Conservation (phyloP, 2,797 vertebrate species). For the Leptatherina wallacei region DNA sequence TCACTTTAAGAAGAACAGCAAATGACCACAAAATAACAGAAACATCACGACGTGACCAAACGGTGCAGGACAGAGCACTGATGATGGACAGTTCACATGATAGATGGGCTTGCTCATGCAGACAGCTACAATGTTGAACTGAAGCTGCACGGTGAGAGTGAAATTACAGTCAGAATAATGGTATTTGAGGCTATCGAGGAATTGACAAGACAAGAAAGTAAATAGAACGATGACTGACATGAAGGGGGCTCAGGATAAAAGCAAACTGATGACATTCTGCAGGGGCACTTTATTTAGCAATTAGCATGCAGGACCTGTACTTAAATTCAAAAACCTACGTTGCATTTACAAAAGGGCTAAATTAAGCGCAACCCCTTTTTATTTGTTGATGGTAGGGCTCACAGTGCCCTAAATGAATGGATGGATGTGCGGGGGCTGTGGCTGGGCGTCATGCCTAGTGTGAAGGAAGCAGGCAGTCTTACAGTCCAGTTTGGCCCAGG, state of each 20-base stretch:
- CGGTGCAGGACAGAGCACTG: conserved; percentile 27
- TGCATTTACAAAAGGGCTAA: conserved; percentile 28
- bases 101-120: conserved; percentile 64
- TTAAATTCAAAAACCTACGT: conserved; percentile 6
- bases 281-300: conserved; percentile 31
- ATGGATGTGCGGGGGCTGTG: conserved; percentile 51
- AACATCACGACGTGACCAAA: conserved; percentile 35
- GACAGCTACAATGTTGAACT: conserved; percentile 36
- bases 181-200: conserved; percentile 20
- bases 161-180: conserved; percentile 39
- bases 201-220: conserved; percentile 16
- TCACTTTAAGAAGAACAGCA: conserved; percentile 30
- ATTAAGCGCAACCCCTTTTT: conserved; percentile 30
- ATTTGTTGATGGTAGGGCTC: conserved; percentile 33
- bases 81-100: conserved; percentile 29
- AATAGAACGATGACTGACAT: neutral
- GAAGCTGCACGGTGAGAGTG: conserved; percentile 9
- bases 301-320: conserved; percentile 43
- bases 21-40: conserved; percentile 40
- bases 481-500: conserved; percentile 81
- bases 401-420: conserved; percentile 48
- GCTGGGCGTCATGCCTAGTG: conserved; percentile 72
- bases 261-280: conserved; percentile 6
- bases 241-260: neutral
- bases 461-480: conserved; percentile 76